These are phyloP conservation scores for Oxyura jamaicensis DNA, from an alignment of 2,113 vertebrate genomes.

Conservation along the genomic window DNA sequence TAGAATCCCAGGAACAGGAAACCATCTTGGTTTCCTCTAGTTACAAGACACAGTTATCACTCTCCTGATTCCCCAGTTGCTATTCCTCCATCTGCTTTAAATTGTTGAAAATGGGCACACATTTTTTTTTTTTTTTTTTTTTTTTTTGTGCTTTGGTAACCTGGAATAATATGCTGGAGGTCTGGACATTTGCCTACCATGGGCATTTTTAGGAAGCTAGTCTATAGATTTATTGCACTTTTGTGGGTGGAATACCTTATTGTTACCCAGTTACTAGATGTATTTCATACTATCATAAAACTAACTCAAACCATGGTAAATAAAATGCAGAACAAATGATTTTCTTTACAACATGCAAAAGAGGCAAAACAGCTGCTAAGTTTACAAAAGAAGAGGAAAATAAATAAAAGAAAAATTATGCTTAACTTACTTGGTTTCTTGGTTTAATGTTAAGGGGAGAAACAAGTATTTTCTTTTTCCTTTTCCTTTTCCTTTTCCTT, in stretches of 20 bases:
- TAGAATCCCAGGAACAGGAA: neutral
- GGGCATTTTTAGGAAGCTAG: neutral
- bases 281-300: neutral
- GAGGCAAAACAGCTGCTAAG: neutral
- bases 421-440: neutral
- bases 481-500: too few relatives aligned
- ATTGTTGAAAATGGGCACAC: rapidly evolving
- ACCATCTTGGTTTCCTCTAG: rapidly evolving
- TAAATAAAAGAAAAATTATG: neutral
- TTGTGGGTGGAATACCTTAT: neutral
- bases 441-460: neutral
- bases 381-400: neutral
- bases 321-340: neutral
- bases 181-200: neutral
- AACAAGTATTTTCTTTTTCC: neutral
- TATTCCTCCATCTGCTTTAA: neutral
- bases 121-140: too few relatives aligned
- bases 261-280: neutral
- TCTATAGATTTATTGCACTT: neutral
- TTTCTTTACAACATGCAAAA: neutral
- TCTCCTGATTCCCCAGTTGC: rapidly evolving
- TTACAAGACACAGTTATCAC: neutral
- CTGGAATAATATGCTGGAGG: neutral
- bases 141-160: neutral
- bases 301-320: neutral